Evolutionary conservation across 2,797 vertebrate species (phyloP).

Genomic region (Streptopelia turtur): DNA sequence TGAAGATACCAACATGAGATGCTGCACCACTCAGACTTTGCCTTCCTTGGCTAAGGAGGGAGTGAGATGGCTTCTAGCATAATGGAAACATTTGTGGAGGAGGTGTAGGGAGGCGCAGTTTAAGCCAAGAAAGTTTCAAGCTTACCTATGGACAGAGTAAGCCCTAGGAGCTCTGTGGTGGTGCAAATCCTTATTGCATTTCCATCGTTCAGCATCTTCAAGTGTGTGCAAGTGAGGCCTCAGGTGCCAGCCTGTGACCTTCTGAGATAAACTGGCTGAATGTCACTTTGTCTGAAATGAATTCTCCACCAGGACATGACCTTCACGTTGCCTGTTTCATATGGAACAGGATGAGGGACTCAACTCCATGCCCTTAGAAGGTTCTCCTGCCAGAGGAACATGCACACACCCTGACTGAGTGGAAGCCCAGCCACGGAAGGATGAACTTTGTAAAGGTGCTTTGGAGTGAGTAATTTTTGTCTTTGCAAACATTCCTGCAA

Average conservation of each 20-base stretch:
- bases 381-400: not conserved
- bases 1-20: accelerated
- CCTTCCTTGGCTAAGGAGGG: not conserved
- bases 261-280: not conserved
- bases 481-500: not conserved
- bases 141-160: not conserved
- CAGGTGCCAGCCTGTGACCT: not conserved
- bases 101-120: not conserved
- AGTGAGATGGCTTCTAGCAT: not conserved
- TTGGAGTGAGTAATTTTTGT: not conserved
- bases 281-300: not conserved
- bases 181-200: no score
- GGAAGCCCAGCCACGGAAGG: not conserved
- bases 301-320: not conserved
- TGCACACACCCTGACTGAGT: not conserved
- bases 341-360: not conserved
- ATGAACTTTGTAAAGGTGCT: not conserved
- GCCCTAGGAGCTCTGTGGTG: not conserved
- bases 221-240: not conserved
- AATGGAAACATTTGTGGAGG: not conserved
- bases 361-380: not conserved
- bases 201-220: not conserved
- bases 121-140: not conserved
- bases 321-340: no score
- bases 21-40: no score